Evolutionary conservation across 2,888 invertebrate species (phyloP), one percentile per base, ranked within the genome.

Genomic region (Napeogenes sylphis): DNA sequence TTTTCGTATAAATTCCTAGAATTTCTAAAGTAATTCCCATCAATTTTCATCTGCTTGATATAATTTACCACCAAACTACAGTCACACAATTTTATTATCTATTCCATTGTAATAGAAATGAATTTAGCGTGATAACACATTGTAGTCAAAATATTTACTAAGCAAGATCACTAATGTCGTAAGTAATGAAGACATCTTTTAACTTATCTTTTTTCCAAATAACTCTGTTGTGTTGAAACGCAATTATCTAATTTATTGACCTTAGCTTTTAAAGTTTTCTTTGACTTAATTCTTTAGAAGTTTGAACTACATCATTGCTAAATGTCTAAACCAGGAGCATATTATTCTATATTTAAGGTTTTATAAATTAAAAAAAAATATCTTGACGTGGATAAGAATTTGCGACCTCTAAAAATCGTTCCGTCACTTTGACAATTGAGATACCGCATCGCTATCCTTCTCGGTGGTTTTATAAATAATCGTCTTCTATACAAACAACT

Each of bases 211-310:
- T 60, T 60, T 45, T 58, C 55, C 55, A 60, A 62, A 62, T 35
- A 60, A 42, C 35, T 61, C n/a, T 63, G 46, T 60, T 64, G 46
- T 33, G 33, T 59, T 46, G 58, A 58, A 58, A 58, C 56, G 65
- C 59, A 64, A 66, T 70, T 67, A 64, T 60, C 55, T 65, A 63
- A 65, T 65, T 69, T 69, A 69, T 68, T 59, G 63, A 46, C 61
- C 58, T 63, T 30, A 51, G 55, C 61, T 65, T 61, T 62, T 65
- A 61, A 67, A 67, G 55, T 65, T 67, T 64, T 67, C 67, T 65
- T 65, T 61, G 56, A 65, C 67, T 61, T 61, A 64, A 64, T 66
- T 64, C 33, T 57, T 66, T 45, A 45, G 54, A 21, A 57, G 55
- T 59, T 64, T 60, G 55, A 62, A 61, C 58, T 57, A 54, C 47